Evolutionary conservation across 2,113 vertebrate species (phyloP), one percentile per base, ranked within the genome.

Genomic region (Australoheros scitulus): DNA sequence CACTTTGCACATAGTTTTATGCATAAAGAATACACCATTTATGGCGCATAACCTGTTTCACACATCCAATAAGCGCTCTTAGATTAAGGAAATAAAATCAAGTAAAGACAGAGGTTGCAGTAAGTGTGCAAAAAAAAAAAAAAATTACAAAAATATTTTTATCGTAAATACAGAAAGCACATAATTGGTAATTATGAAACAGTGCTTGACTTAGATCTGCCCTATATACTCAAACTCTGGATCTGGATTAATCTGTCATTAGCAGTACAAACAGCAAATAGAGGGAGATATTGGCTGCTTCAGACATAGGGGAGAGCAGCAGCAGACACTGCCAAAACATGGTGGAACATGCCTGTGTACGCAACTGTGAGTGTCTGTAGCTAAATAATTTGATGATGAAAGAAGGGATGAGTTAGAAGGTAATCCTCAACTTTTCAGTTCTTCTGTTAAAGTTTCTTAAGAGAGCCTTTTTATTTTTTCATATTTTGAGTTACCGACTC

Each of bases 171-270:
- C 77, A 83, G 83, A 87, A 90, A 86, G 38, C 61, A 74, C 9
- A 14, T 88, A 70, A 76, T 22, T 61, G 80, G 14, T 20, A 34
- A 72, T 89, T 84, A 90, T 93, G 89, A 93, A 86, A 87, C 70
- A 29, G 60, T 34, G 11, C 32, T 63, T 22, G 24, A 11, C 55
- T 81, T 76, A 77, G 55, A 76, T 61, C 55, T 77, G 61, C 41
- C 75, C 86, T 92, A 92, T 77, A 88, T 87, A 32, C 75, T 93
- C 52, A 89, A n/a, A 72, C 47, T 72, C 68, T 34, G 68, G 78
- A 93, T 91, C 26, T 89, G 82, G 80, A 92, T 91, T 83, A 91
- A 93, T 93, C 87, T 92, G 86, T 91, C 89, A 92, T 94, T 93
- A 94, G 83, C 13, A 75, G 60, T 58, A 89, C 84, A 88, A 76